phyloP scores from a whole-genome alignment of 2,888 invertebrate species.

The Drosophila fungiperda region DNA sequence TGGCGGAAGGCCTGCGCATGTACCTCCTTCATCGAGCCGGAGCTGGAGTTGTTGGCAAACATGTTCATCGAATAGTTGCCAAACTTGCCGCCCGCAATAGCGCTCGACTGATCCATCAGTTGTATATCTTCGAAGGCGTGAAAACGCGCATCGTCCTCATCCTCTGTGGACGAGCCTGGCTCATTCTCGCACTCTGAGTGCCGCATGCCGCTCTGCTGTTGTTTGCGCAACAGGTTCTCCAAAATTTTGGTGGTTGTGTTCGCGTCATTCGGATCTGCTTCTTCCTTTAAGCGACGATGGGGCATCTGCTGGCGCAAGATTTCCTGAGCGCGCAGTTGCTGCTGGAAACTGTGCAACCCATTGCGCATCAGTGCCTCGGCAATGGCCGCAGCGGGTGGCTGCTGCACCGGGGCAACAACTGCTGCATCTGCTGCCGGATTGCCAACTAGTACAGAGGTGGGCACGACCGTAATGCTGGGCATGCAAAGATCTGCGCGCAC shows the following conservation, averaged over 20 bases:
- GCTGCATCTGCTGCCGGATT: slow-evolving; percentile 37
- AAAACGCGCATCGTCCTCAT: slow-evolving; percentile 83
- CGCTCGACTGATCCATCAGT: slow-evolving; percentile 79
- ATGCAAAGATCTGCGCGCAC: slow-evolving; percentile 30
- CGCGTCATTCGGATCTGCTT: slow-evolving; percentile 24
- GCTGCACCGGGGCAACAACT: slow-evolving; percentile 47
- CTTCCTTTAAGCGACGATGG: slow-evolving; percentile 46
- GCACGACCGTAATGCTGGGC: slow-evolving; percentile 69
- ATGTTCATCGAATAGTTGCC: slow-evolving; percentile 55
- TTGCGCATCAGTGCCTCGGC: slow-evolving; percentile 84
- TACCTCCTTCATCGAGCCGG: slow-evolving; percentile 64
- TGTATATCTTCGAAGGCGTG: slow-evolving; percentile 85
- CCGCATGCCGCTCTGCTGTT: slow-evolving; percentile 65
- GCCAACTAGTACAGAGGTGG: slow-evolving; percentile 82
- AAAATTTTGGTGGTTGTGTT: slow-evolving; percentile 71
- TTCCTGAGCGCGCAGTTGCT: slow-evolving; percentile 85
- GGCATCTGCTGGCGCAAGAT: slow-evolving; percentile 70
- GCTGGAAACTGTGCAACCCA: slow-evolving; percentile 87
- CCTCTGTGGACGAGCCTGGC: slow-evolving; percentile 73
- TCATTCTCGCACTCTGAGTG: slow-evolving; percentile 77
- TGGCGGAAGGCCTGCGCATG: slow-evolving; percentile 82
- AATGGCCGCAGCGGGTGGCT: slow-evolving; percentile 82
- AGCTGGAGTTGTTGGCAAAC: slow-evolving; percentile 43
- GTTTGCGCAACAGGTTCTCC: slow-evolving; percentile 77
- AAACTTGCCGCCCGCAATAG: slow-evolving; percentile 34